Evolutionary conservation across 2,113 vertebrate species (phyloP), one percentile per base, ranked within the genome.

Genomic region (Menidia beryllina): DNA sequence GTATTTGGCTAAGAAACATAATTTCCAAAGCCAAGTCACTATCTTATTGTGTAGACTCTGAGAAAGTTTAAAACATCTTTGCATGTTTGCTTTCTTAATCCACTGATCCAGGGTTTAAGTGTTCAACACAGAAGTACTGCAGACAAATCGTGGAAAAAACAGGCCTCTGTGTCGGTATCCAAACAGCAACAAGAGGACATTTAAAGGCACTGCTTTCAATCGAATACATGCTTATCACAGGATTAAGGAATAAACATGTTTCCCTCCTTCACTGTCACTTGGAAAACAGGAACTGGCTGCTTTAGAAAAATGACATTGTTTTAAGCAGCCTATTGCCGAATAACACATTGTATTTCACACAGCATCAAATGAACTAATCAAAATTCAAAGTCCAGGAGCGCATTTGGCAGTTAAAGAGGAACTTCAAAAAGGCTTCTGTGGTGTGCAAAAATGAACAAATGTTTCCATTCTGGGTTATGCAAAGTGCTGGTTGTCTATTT

Each of bases 301-400:
- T 67, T 90, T 85, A 85, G 82, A 91, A 88, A n/a, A 83, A 84
- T 57, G 15, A 25, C 72, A 86, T 86, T 89, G 82, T 89, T 89
- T n/a, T 88, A 73, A 76, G 68, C 20, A 71, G 75, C 66, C 63
- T 69, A 76, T 69, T 80, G 50, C 59, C 39, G 73, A 71, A 84
- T 74, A 87, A 76, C 75, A 86, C 56, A 75, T 48, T 87, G 71
- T 74, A 85, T 89, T 84, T 69, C 72, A 82, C 70, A 69, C 85
- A 85, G 84, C 85, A 86, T 88, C 85, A 87, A 88, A 91, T 90
- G 75, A 91, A 87, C 83, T 89, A 81, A 87, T 90, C 84, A 89
- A 89, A 92, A 88, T 86, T 85, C 81, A 79, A 86, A 71, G 84
- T 87, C 77, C 71, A 70, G 58, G 61, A 86, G 77, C 71, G 71